A percentile compares a stretch with the other conserved stretches of the same genome.
phyloP scores from a whole-genome alignment of 2,888 invertebrate species.

The Caenorhabditis sulstoni region DNA sequence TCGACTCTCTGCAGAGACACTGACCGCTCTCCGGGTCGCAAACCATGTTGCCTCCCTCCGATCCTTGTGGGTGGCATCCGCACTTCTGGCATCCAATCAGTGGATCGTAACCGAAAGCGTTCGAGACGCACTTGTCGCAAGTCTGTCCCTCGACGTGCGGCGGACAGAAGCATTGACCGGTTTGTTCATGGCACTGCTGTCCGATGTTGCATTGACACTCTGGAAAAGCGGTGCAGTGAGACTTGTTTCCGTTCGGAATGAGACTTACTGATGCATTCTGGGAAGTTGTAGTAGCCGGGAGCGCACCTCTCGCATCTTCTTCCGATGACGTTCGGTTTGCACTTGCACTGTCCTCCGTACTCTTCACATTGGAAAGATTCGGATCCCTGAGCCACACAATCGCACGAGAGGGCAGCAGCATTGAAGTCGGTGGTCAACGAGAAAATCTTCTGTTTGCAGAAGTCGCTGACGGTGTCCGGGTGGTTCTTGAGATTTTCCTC shows the following conservation, averaged over 20 bases:
- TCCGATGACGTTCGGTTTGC: slow-evolving; percentile 94
- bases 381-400: slow-evolving; percentile 89
- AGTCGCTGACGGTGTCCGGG: slow-evolving; percentile 81
- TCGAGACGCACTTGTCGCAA: slow-evolving; percentile 91
- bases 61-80: slow-evolving; percentile 91
- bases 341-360: slow-evolving; percentile 96
- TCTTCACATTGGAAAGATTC: slow-evolving; percentile 90
- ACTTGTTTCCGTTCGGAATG: background rate
- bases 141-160: slow-evolving; percentile 90
- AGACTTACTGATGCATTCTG: slow-evolving; percentile 86
- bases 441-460: slow-evolving; percentile 93
- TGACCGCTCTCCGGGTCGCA: slow-evolving; percentile 92
- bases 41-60: slow-evolving; percentile 86
- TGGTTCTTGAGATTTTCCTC: slow-evolving; percentile 88
- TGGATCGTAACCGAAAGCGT: slow-evolving; percentile 93
- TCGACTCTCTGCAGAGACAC: slow-evolving; percentile 91
- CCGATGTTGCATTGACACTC: slow-evolving; percentile 86
- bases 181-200: slow-evolving; percentile 91
- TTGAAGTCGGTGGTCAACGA: slow-evolving; percentile 96
- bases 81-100: slow-evolving; percentile 96
- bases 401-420: slow-evolving; percentile 91
- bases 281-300: slow-evolving; percentile 95
- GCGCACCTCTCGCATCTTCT: slow-evolving; percentile 88
- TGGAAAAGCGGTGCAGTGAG: slow-evolving; percentile 65
- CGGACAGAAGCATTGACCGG: slow-evolving; percentile 94